A percentile compares a stretch with the other conserved stretches of the same genome.
Evolutionary conservation across 2,113 vertebrate genomes (phyloP).

Genomic region (Sialia sialis): DNA sequence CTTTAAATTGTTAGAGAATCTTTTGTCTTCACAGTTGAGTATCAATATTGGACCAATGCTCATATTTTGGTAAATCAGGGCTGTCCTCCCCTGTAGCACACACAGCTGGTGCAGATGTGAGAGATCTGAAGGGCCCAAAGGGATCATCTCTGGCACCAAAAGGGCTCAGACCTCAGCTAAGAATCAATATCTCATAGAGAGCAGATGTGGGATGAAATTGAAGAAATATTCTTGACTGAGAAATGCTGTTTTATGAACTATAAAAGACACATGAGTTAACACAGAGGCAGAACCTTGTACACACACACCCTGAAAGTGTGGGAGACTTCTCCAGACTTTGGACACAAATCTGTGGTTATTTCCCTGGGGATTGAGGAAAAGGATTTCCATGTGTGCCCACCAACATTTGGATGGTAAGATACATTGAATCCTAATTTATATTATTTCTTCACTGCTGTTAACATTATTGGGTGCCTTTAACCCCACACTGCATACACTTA

Average conservation of each 20-base stretch:
- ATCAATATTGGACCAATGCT: no score
- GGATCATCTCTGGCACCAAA: not conserved
- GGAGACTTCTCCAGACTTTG: rapidly evolving
- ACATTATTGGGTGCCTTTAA: not conserved
- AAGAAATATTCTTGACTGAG: not conserved
- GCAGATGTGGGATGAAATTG: no score
- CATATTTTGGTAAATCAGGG: not conserved
- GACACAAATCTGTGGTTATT: not conserved
- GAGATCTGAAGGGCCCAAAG: not conserved
- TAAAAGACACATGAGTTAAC: not conserved
- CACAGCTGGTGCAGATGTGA: not conserved
- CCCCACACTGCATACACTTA: not conserved
- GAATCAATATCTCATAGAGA: not conserved
- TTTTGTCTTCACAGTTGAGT: no score
- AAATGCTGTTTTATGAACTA: not conserved
- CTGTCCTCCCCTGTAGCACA: not conserved
- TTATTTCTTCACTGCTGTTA: not conserved
- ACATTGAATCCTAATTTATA: not conserved
- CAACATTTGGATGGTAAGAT: not conserved
- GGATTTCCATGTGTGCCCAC: not conserved
- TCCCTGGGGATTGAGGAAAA: not conserved
- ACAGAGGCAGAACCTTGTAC: not conserved
- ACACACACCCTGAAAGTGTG: not conserved
- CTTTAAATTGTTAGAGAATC: no score
- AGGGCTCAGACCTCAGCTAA: not conserved